Evolutionary conservation across 2,888 invertebrate genomes (phyloP).

Genomic region (Drosophila silvestris): DNA sequence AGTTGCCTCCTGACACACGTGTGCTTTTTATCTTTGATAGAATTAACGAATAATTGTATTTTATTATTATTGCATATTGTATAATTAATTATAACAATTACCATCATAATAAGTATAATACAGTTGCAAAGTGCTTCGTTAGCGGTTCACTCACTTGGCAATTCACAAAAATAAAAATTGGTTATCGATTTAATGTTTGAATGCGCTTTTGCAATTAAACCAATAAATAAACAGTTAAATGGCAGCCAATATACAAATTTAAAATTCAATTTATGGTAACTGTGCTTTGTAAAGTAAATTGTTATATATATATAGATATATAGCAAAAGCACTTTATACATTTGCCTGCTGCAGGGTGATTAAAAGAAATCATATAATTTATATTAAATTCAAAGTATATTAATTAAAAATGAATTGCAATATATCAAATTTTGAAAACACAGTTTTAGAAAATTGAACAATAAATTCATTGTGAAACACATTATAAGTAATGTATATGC

Average conservation of each 20-base stretch:
- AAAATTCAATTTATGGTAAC: conserved; percentile 9
- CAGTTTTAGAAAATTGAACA: background rate
- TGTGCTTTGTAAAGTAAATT: background rate
- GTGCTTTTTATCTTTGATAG: conserved; percentile 5
- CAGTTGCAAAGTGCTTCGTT: conserved; percentile 30
- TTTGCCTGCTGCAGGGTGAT: background rate
- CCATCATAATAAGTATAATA: conserved; percentile 22
- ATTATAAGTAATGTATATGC: conserved; percentile 8
- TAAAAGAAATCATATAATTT: background rate
- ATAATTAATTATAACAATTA: conserved; percentile 16
- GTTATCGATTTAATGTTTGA: background rate
- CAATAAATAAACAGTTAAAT: background rate
- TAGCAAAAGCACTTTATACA: background rate
- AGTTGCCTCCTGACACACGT: conserved; percentile 16
- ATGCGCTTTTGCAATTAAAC: conserved; percentile 5
- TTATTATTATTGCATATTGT: conserved; percentile 24
- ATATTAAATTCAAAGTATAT: background rate
- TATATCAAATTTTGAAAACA: background rate
- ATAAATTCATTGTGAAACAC: conserved; percentile 31
- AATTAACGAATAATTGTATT: conserved; percentile 29
- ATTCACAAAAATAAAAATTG: conserved; percentile 1
- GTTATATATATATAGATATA: background rate
- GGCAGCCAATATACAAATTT: conserved; percentile 6
- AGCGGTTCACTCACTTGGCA: conserved; percentile 16
- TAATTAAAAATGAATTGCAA: background rate